Base-by-base conservation (phyloP, 1,140 invertebrate species). In the Lutraria rhynchaena region DNA sequence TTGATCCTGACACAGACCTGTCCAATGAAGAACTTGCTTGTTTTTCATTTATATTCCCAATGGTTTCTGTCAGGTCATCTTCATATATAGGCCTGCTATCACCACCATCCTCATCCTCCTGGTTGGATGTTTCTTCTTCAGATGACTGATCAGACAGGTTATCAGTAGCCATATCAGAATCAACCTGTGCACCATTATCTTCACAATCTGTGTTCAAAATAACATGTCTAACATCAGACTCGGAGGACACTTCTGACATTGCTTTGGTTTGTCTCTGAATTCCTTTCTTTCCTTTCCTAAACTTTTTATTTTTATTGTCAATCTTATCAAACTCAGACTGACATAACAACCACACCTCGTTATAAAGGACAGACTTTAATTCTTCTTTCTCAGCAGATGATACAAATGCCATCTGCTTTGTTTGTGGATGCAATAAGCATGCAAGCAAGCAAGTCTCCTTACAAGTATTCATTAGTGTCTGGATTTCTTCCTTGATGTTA, bases 391-490 rank as follows among this genome's bases (percentile, higher is more conserved):
- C 76, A 13, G 13, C 35, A 22, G 57, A 35, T 3, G 63, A 70
- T 11, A 80, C 76, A 80, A 80, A 80, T 29, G 76, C 76, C 76
- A 80, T 69, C 37, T 80, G 76, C 49, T 80, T 80, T 15, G 76
- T 80, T n/a, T 80, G 76, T 1, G 76, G 76, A 70, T 80, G 76
- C 2, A 80, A 1, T 1, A 80, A 44, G 22, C 76, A 80, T 15
- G 76, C 76, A 3, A 80, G 46, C 17, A 80, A 44, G 46, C 76
- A 80, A 0, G 49, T 46, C 13, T 80, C 65, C 44, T 31, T 69
- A 57, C 65, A 33, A 15, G 2, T 11, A 5, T 65, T 27, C 19
- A 80, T 27, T 22, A 60, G 57, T n/a, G 44, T 44, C 19, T 80
- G 46, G 13, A 80, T 70, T 29, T 58, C 46, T 27, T 58, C 31